A percentile compares a stretch with the other conserved stretches of the same genome.
These are phyloP conservation scores for Crax fasciolata DNA, from an alignment of 2,797 vertebrate species.

Conservation along the genomic window DNA sequence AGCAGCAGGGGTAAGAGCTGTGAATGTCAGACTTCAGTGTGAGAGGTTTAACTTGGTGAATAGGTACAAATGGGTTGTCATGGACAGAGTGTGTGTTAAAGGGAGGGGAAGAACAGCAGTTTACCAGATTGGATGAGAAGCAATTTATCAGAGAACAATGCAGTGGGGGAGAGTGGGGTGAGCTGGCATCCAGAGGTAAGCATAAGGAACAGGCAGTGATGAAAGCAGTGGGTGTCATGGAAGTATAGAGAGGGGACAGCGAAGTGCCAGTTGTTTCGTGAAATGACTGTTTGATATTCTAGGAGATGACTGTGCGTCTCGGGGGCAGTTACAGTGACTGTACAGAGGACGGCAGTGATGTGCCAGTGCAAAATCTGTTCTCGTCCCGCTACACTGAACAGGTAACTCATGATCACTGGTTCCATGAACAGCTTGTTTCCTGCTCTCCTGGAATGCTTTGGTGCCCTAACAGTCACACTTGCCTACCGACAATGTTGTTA, in stretches of 20 bases:
- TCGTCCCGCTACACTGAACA: conserved; percentile 83
- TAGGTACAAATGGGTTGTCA: neutral
- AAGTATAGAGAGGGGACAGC: neutral
- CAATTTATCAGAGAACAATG: neutral
- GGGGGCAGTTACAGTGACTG: conserved; percentile 85
- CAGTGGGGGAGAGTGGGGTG: neutral
- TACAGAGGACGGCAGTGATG: conserved; percentile 83
- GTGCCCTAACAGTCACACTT: neutral
- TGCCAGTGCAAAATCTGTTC: conserved; percentile 82
- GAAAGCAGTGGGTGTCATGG: neutral
- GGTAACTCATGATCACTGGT: conserved; percentile 47
- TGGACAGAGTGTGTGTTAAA: neutral
- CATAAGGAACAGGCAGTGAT: neutral
- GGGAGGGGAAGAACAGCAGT: neutral
- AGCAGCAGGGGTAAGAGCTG: neutral
- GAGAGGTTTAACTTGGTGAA: neutral
- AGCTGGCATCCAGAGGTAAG: neutral
- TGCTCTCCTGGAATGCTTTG: neutral
- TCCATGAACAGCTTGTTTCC: neutral
- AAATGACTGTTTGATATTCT: neutral
- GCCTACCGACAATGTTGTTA: neutral
- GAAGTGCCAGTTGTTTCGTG: neutral
- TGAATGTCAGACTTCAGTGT: neutral
- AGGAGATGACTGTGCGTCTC: conserved; percentile 83
- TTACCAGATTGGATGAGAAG: neutral